phyloP scores from a whole-genome alignment of 2,797 vertebrate species.

The Chelonia mydas region DNA sequence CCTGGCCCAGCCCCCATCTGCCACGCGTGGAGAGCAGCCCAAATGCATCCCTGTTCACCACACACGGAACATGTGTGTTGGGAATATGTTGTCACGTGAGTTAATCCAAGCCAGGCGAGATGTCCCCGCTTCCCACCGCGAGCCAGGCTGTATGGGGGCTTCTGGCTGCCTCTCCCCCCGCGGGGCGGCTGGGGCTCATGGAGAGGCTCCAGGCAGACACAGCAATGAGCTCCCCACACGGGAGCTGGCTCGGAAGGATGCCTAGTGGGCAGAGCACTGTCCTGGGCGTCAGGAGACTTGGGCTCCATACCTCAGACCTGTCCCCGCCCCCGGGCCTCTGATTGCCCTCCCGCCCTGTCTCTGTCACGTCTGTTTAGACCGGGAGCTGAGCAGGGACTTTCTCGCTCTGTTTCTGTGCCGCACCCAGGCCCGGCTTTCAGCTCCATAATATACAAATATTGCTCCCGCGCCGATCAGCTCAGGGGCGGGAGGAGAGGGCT shows the following conservation, averaged over 20 bases:
- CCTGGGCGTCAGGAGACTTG: not conserved
- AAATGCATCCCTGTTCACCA: not conserved
- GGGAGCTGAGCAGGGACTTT: too few species aligned
- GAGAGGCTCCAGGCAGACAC: not conserved
- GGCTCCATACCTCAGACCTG: not conserved
- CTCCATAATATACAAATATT: too few species aligned
- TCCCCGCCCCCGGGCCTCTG: too few species aligned
- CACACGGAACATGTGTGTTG: not conserved
- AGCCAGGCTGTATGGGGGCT: not conserved
- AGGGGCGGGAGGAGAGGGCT: too few species aligned
- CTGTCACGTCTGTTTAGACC: too few species aligned
- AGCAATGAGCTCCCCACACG: too few species aligned
- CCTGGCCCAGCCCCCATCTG: not conserved
- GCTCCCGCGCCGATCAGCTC: too few species aligned
- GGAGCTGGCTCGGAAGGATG: not conserved
- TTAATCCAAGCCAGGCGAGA: not conserved
- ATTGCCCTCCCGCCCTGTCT: too few species aligned
- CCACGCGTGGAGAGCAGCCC: not conserved
- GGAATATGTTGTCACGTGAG: not conserved
- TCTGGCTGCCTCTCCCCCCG: not conserved
- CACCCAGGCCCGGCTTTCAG: too few species aligned
- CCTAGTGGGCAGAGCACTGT: too few species aligned
- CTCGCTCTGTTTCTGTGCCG: too few species aligned
- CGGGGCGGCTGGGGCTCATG: too few species aligned
- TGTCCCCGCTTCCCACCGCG: not conserved